These are phyloP conservation scores for Fopius arisanus DNA, from an alignment of 1,140 invertebrate species.

Conservation along the genomic window DNA sequence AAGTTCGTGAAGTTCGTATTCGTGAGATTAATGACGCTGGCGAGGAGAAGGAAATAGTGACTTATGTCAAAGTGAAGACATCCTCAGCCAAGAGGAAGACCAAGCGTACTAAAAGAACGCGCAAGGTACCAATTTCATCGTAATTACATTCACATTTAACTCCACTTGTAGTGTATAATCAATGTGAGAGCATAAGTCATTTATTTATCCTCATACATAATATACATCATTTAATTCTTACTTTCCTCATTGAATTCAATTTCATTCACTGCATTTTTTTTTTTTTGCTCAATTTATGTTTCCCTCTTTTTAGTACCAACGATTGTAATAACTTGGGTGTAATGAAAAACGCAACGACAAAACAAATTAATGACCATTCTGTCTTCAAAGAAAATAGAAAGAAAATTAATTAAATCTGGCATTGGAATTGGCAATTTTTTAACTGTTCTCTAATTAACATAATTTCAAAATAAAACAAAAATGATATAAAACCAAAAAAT, in stretches of 20 bases:
- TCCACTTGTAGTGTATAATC: neutral
- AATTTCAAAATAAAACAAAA: constrained; percentile 7
- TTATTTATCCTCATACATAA: neutral
- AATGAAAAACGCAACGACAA: neutral
- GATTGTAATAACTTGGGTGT: constrained; percentile 10
- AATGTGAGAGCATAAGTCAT: neutral
- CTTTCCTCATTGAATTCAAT: neutral
- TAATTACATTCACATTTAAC: constrained; percentile 14
- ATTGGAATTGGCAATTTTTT: constrained; percentile 20
- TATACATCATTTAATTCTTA: neutral
- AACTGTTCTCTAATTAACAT: constrained; percentile 18
- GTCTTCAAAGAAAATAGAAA: neutral
- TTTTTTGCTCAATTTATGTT: too few relatives aligned
- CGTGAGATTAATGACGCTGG: constrained; percentile 55
- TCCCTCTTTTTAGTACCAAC: too few relatives aligned
- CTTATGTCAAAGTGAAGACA: constrained; percentile 54
- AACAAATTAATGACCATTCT: neutral
- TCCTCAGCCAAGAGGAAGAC: constrained; percentile 43
- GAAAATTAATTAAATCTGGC: constrained; percentile 16
- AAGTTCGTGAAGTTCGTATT: constrained; percentile 54
- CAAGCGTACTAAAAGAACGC: constrained; percentile 50
- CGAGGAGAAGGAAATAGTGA: constrained; percentile 53
- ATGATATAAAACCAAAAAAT: neutral
- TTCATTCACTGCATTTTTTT: too few relatives aligned
- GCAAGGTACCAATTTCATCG: constrained; percentile 56